phyloP scores from a whole-genome alignment of 2,888 invertebrate genomes.

The Aphrophora alni region DNA sequence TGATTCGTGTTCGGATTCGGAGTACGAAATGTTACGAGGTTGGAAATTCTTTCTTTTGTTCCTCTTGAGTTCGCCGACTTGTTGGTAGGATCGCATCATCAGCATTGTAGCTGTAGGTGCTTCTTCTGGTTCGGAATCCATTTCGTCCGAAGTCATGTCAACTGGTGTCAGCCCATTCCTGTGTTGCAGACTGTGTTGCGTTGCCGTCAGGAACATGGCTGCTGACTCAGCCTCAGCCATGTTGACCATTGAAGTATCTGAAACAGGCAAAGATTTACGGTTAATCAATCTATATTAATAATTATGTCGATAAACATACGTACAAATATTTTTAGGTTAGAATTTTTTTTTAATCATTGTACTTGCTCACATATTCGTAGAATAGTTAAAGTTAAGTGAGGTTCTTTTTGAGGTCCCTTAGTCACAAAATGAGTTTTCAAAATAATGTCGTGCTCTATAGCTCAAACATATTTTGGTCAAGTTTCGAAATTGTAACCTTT shows the following conservation, averaged over 20 bases:
- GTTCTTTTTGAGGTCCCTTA: too few relatives aligned
- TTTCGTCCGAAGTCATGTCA: conserved; percentile 61
- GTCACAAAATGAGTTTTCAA: too few relatives aligned
- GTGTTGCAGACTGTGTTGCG: conserved; percentile 64
- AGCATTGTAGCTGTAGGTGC: conserved; percentile 46
- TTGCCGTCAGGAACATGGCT: conserved; percentile 66
- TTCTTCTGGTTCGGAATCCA: conserved; percentile 62
- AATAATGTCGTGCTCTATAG: too few relatives aligned
- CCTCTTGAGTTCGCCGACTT: conserved; percentile 66
- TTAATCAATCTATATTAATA: not conserved
- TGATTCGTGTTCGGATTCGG: conserved; percentile 51
- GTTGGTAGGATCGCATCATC: conserved; percentile 46
- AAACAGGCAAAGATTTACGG: conserved; percentile 11
- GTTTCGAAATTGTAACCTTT: too few relatives aligned
- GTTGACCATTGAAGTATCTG: conserved; percentile 50
- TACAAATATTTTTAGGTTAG: not conserved
- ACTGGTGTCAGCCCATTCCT: conserved; percentile 62
- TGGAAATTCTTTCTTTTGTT: conserved; percentile 82
- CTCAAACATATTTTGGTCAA: too few relatives aligned
- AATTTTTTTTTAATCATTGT: too few relatives aligned
- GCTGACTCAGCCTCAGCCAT: conserved; percentile 58
- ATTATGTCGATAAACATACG: not conserved
- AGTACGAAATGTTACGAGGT: conserved; percentile 70
- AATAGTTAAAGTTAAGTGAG: too few relatives aligned
- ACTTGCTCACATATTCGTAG: too few relatives aligned